A percentile compares a stretch with the other conserved stretches of the same genome.
These are phyloP conservation scores for Tangara arthus DNA, from an alignment of 2,797 vertebrate genomes.

Conservation along the genomic window DNA sequence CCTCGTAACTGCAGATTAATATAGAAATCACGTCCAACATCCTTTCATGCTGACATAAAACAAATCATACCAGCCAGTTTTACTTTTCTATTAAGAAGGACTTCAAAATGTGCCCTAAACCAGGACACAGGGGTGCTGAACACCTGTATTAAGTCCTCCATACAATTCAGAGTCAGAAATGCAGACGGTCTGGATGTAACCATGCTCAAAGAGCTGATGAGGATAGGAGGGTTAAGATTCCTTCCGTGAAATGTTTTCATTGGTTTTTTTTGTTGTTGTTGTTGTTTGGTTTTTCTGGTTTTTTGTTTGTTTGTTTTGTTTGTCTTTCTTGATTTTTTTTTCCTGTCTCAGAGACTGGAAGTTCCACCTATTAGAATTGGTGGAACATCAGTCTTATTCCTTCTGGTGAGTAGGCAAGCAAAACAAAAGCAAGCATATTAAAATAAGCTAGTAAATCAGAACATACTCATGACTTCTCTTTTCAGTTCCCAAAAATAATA, in stretches of 20 bases:
- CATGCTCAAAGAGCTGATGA: neutral
- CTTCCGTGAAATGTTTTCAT: neutral
- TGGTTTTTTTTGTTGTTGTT: neutral
- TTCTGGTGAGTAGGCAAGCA: neutral
- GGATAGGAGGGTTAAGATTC: neutral
- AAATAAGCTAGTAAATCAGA: neutral
- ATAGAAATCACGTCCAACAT: neutral
- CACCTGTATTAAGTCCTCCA: neutral
- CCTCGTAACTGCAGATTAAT: neutral
- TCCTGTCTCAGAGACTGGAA: neutral
- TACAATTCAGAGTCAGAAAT: neutral
- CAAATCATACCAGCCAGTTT: neutral
- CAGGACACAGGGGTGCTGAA: neutral
- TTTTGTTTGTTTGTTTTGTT: too few species aligned
- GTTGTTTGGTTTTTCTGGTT: neutral
- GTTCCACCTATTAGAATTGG: neutral
- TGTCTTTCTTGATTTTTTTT: neutral
- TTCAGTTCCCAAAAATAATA: neutral
- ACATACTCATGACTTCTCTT: neutral
- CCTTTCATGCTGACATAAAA: neutral
- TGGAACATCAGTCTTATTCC: neutral
- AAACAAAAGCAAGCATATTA: neutral
- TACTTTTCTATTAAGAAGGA: neutral
- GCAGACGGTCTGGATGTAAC: rapidly evolving
- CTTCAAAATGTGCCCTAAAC: neutral